Conservation (phyloP, 37 sponge, comb jelly and placozoan species). For the Theonella swinhoei region DNA sequence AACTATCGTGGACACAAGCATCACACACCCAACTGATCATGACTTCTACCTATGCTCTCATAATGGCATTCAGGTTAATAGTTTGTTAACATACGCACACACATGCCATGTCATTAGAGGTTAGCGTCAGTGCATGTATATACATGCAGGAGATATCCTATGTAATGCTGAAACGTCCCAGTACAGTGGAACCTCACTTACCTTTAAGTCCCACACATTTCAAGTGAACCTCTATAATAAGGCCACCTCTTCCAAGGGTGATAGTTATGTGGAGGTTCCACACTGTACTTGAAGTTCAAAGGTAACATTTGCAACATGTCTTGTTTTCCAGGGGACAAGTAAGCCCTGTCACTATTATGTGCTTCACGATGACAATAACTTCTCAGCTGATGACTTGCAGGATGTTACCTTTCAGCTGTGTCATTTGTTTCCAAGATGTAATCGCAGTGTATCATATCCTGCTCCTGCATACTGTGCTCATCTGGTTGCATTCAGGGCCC, state of each 20-base stretch:
- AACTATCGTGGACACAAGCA: conserved; percentile 36
- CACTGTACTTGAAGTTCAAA: too few species aligned
- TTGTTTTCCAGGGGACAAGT: conserved; percentile 41
- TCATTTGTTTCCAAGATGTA: conserved; percentile 16
- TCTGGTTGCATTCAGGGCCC: conserved; percentile 27
- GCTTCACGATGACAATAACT: conserved; percentile 23
- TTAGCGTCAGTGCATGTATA: too few species aligned
- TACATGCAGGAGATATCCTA: too few species aligned
- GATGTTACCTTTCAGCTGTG: conserved; percentile 1
- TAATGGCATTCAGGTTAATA: conserved; percentile 46
- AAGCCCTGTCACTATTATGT: conserved; percentile 28
- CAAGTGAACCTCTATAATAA: too few species aligned
- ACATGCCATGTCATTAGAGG: too few species aligned
- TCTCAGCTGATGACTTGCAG: conserved; percentile 5
- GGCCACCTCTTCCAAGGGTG: too few species aligned
- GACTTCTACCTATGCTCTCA: conserved; percentile 61
- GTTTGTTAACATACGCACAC: too few species aligned
- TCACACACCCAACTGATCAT: conserved; percentile 43
- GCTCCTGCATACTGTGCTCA: conserved; percentile 32
- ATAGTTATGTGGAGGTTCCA: too few species aligned
- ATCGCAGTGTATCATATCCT: conserved; percentile 41
- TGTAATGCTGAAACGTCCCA: too few species aligned
- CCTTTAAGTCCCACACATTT: too few species aligned
- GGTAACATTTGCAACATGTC: too few species aligned
- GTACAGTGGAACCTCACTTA: too few species aligned